A percentile compares a stretch with the other conserved stretches of the same genome.
phyloP scores from a whole-genome alignment of 2,797 vertebrate species.

The Bufotes viridis region DNA sequence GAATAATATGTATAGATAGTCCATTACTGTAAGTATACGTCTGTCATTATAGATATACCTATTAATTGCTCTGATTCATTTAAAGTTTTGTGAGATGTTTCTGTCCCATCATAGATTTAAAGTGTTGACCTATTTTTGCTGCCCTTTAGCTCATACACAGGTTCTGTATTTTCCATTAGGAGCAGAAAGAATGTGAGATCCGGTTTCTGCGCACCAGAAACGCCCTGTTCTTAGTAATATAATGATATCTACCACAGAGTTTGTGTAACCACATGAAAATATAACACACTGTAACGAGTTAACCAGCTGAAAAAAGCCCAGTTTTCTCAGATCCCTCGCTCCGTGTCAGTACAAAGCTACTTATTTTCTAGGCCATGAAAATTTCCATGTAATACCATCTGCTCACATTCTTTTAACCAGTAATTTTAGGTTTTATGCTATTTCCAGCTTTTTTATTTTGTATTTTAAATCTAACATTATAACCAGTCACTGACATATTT shows the following conservation, averaged over 20 bases:
- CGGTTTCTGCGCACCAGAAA: background rate
- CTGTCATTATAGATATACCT: background rate
- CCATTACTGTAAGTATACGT: background rate
- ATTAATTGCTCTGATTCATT: background rate
- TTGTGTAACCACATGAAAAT: conserved; percentile 15
- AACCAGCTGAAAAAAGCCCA: background rate
- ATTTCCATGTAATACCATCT: conserved; percentile 31
- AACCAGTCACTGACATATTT: background rate
- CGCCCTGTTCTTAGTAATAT: conserved; percentile 18
- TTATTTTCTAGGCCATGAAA: conserved; percentile 19
- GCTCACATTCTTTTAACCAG: conserved; percentile 12
- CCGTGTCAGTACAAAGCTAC: background rate
- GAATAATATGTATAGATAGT: background rate
- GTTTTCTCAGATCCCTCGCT: background rate
- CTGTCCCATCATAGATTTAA: background rate
- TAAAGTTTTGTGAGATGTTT: background rate
- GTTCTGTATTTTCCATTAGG: conserved; percentile 45
- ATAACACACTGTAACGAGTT: conserved; percentile 1
- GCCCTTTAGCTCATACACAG: background rate
- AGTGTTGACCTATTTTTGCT: conserved; percentile 20
- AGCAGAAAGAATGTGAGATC: conserved; percentile 13
- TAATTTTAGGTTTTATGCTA: conserved; percentile 23
- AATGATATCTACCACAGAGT: conserved; percentile 1
- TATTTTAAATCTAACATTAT: background rate
- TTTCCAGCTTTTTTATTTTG: background rate